Evolutionary conservation across 2,113 vertebrate species (phyloP), one percentile per base, ranked within the genome.

Genomic region (Toxotes jaculatrix): DNA sequence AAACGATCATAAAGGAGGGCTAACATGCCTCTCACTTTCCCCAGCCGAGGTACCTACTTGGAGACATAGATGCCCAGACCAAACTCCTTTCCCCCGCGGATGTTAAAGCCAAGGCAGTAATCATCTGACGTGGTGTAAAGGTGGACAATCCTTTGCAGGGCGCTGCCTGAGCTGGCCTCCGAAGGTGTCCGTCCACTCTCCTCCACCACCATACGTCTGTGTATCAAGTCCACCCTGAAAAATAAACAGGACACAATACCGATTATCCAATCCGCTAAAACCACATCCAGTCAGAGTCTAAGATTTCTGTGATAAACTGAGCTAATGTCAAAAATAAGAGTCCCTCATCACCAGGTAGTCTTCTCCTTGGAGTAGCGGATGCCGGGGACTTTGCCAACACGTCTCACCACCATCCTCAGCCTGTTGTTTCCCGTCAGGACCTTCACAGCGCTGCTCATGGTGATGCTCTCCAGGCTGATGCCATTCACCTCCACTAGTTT

Each of bases 341-440:
- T 4, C 16, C 45, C 4, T 10, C 36, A 92, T 96, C 90, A 98
- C 98, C 98, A 99, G 0, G 98, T 98, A 0, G 97, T 99, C 93
- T 98, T 98, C 93, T 99, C 98, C 89, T 96, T 98, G 90, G 98
- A 98, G 95, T 97, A 98, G 61, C 97, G 97, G 93, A 98, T 98
- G 85, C 97, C 97, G 0, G 98, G 98, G 88, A 99, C 97, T 0
- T 97, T 97, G 70, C 98, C 98, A 81, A 98, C 97, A 0, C 98
- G 95, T 70, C 97, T 94, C 87, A 98, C 96, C 90, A 97, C 96
- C 97, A 98, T 97, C 80, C 96, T 97, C 80, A 99, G 95, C 79
- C 96, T 91, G 93, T 96, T 97, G 95, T 97, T 98, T 63, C 98
- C 96, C 0, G 97, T 99, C 89, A 98, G 93, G 60, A 98, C 95